Percentiles rank a stretch among this genome's conserved stretches.
phyloP scores from a whole-genome alignment of 1,140 invertebrate genomes.

The Rhysida immarginata region DNA sequence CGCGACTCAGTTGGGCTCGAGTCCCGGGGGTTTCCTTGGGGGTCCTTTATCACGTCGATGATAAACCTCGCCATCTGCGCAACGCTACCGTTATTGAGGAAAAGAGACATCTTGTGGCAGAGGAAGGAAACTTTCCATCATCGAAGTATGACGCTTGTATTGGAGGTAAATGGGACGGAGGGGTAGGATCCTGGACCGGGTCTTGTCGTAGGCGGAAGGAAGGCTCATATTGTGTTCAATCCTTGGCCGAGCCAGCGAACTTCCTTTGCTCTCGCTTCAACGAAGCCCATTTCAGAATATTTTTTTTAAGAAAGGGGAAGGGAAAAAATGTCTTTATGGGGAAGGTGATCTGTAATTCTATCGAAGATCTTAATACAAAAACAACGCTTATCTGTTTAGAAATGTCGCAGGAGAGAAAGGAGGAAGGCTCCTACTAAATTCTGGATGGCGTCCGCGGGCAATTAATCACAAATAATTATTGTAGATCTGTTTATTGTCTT shows the following conservation, averaged over 20 bases:
- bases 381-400: not conserved
- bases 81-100: conserved; percentile 4
- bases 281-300: too few relatives aligned
- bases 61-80: not conserved
- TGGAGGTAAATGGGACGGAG: not conserved
- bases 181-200: not conserved
- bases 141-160: not conserved
- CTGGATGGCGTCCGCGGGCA: not conserved
- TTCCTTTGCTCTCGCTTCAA: not conserved
- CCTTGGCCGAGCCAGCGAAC: not conserved
- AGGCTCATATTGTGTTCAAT: not conserved
- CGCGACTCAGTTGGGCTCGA: too few relatives aligned
- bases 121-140: conserved; percentile 6
- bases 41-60: too few relatives aligned
- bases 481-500: too few relatives aligned
- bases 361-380: not conserved
- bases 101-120: conserved; percentile 5
- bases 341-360: not conserved
- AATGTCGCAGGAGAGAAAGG: not conserved
- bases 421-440: not conserved
- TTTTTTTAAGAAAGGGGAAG: too few relatives aligned
- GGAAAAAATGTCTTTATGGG: not conserved
- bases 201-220: not conserved
- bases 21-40: too few relatives aligned
- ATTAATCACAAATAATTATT: too few relatives aligned